Conservation (phyloP, 2,888 invertebrate species). For the Phengaris arion region DNA sequence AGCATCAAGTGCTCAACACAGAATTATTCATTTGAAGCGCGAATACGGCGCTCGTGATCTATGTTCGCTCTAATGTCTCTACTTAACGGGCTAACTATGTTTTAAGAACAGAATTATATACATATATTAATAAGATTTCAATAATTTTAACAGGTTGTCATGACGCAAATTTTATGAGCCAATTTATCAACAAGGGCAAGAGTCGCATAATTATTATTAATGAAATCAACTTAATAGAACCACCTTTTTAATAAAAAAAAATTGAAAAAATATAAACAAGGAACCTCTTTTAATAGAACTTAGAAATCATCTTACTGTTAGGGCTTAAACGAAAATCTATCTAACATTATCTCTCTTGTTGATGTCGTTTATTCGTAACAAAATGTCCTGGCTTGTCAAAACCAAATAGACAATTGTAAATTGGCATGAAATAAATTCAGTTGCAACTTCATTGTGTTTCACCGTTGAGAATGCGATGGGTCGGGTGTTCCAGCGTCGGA, state of each 20-base stretch:
- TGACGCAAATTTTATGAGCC: no score
- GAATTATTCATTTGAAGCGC: not conserved
- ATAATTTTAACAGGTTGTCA: not conserved
- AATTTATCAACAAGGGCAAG: no score
- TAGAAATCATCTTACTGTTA: not conserved
- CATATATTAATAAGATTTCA: not conserved
- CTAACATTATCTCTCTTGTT: not conserved
- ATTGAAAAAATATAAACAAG: no score
- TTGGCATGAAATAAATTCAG: constrained; percentile 24
- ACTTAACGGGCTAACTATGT: not conserved
- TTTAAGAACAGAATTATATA: not conserved
- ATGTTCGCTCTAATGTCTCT: not conserved
- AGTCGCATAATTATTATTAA: no score
- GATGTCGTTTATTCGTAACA: not conserved
- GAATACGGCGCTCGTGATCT: not conserved
- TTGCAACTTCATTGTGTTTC: constrained; percentile 35
- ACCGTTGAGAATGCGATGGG: constrained; percentile 38
- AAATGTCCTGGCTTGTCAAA: not conserved
- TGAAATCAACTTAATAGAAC: no score
- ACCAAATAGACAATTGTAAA: constrained; percentile 25
- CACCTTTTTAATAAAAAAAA: no score
- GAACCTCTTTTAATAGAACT: not conserved
- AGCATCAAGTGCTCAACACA: no score
- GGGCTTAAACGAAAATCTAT: not conserved
- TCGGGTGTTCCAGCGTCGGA: constrained; percentile 7